phyloP scores from a whole-genome alignment of 2,797 vertebrate species.

The Remorina albescens region DNA sequence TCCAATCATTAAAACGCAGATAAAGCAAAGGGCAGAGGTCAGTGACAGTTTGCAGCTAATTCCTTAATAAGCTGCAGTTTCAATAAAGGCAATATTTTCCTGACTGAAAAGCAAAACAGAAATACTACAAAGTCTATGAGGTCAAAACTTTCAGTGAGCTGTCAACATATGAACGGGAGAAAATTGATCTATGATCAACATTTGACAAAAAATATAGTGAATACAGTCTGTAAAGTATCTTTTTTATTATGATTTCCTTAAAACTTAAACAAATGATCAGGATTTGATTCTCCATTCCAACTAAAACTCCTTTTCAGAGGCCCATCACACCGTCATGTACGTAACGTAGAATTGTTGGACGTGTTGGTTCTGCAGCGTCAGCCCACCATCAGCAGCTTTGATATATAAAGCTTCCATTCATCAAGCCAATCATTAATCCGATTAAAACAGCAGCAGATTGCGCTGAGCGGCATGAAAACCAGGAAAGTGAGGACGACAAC shows the following conservation, averaged over 20 bases:
- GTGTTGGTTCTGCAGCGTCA: conserved; percentile 5
- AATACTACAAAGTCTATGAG: neutral
- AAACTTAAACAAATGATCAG: too few relatives aligned
- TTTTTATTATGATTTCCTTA: too few relatives aligned
- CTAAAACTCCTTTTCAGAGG: too few relatives aligned
- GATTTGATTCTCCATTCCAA: too few relatives aligned
- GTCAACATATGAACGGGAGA: too few relatives aligned
- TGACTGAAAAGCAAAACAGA: neutral
- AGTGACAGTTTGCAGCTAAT: neutral
- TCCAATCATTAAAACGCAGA: neutral
- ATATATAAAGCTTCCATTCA: conserved; percentile 44
- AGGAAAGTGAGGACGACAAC: neutral
- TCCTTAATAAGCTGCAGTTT: neutral
- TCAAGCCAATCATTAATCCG: conserved; percentile 49
- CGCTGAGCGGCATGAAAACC: conserved; percentile 12
- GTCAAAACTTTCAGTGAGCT: neutral
- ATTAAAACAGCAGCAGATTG: conserved; percentile 33
- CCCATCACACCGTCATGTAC: neutral
- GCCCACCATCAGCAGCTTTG: conserved; percentile 32
- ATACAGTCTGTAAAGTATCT: too few relatives aligned
- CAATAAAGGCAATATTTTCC: neutral
- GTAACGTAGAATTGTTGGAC: conserved; percentile 17
- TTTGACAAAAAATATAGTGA: too few relatives aligned
- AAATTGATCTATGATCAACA: too few relatives aligned
- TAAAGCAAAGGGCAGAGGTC: neutral